These are phyloP conservation scores for Tiliacea aurago DNA, from an alignment of 2,888 invertebrate genomes.

Conservation along the genomic window DNA sequence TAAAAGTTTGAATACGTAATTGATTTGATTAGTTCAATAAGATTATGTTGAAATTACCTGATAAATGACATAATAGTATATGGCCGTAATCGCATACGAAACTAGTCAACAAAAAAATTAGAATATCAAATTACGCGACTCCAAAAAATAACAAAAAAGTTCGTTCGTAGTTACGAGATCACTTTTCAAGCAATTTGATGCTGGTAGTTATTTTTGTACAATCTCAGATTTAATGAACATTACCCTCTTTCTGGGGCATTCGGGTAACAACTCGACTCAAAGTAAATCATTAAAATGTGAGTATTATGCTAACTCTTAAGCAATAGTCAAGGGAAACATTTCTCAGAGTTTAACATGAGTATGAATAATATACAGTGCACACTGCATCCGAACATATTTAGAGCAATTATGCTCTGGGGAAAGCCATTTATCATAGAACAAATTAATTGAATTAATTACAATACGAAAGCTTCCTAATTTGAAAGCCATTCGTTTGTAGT, in stretches of 20 bases:
- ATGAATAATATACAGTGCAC: conserved; percentile 21
- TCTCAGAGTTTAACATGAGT: conserved; percentile 12
- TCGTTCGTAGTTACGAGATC: too few species aligned
- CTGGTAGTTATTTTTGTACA: not conserved
- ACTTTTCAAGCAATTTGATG: too few species aligned
- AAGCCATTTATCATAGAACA: conserved; percentile 2
- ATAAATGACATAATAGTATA: not conserved
- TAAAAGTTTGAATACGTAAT: not conserved
- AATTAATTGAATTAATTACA: conserved; percentile 17
- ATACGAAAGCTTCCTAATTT: not conserved
- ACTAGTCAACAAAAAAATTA: not conserved
- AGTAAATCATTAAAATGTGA: not conserved
- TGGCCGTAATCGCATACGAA: not conserved
- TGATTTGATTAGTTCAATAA: not conserved
- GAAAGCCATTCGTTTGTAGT: not conserved
- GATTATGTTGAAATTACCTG: not conserved
- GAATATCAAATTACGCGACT: not conserved
- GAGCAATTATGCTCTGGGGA: conserved; percentile 27
- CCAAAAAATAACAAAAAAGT: not conserved
- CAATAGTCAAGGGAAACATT: conserved; percentile 32
- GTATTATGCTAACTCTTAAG: conserved; percentile 4
- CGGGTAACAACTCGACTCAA: not conserved
- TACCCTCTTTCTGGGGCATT: not conserved
- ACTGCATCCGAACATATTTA: not conserved
- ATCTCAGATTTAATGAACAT: not conserved